A percentile compares a stretch with the other conserved stretches of the same genome.
phyloP scores from a whole-genome alignment of 92 coral and sea anemone genomes.

The Parazoanthus swiftii region DNA sequence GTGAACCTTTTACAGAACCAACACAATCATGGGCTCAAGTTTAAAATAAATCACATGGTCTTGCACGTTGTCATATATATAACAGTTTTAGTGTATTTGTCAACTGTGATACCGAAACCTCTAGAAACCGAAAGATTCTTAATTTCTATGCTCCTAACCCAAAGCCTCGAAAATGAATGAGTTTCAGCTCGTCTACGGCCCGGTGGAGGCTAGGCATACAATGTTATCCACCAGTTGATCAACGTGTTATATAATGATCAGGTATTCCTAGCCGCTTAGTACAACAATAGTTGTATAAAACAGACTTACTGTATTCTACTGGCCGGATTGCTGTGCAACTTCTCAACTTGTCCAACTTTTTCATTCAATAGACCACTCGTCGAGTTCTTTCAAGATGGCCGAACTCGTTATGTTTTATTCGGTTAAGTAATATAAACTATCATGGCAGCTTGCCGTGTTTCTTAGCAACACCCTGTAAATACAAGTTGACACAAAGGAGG shows the following conservation, averaged over 20 bases:
- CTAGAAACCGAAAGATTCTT: too few relatives aligned
- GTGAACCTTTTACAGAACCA: too few relatives aligned
- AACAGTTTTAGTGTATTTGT: background rate
- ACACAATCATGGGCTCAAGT: too few relatives aligned
- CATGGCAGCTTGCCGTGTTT: background rate
- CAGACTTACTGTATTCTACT: background rate
- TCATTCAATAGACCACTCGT: background rate
- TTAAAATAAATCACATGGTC: too few relatives aligned
- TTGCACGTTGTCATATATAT: too few relatives aligned
- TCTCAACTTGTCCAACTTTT: background rate
- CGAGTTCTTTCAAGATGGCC: background rate
- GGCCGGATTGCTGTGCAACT: background rate
- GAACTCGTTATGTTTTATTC: background rate
- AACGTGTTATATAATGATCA: background rate
- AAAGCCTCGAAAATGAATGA: conserved; percentile 7
- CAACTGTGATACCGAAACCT: too few relatives aligned
- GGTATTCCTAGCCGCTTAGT: background rate
- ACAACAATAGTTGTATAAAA: too few relatives aligned
- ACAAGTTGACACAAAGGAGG: background rate
- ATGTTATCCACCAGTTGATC: background rate
- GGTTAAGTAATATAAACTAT: too few relatives aligned
- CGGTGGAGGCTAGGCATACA: background rate
- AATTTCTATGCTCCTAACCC: background rate
- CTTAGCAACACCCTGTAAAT: background rate
- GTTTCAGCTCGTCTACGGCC: background rate